Base-by-base conservation (phyloP, 1,140 invertebrate species). In the Brachionus paranguensis region DNA sequence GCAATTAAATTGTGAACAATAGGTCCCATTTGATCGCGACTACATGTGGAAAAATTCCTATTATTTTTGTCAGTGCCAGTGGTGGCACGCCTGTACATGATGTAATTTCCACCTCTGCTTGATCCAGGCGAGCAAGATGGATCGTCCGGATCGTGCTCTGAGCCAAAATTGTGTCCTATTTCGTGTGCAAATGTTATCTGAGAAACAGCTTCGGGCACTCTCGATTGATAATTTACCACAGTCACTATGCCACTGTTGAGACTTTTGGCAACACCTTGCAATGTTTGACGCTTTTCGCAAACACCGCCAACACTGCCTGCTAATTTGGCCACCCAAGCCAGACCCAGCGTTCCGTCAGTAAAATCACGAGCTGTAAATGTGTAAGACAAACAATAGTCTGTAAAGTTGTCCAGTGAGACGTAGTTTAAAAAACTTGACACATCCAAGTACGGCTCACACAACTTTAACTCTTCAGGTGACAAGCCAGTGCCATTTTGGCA, bases 201-300 rank as follows among this genome's bases (percentile, higher is more conserved):
- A 6, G 96, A 98, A 17, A 99, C 97, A 90, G 96, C 96, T 0
- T 94, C 95, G 84, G 94, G 96, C 20, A 99, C 97, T 68, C 95
- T 91, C 88, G 94, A 96, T 87, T 98, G 97, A 90, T 99, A 99
- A 91, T 99, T 99, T 12, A 99, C 95, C 88, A 99, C 96, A 2
- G 98, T 99, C 53, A 99, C 97, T 85, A 99, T 99, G 53, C 98
- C 98, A 0, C 97, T 99, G 90, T 99, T 99, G 0, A 99, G 91
- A 47, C 95, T 97, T 11, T 72, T 84, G 4, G 65, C 43, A 33
- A 68, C 90, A 97, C 96, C 6, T 95, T 97, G 89, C 97, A 98
- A 1, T 94, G 94, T 90, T 98, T 97, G 90, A 14, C 96, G 96
- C 88, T 95, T 96, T 90, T 99, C 97, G 91, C 97, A 99, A 86